Evolutionary conservation across 2,113 vertebrate species (phyloP), one percentile per base, ranked within the genome.

Genomic region (Sclerurus mexicanus): DNA sequence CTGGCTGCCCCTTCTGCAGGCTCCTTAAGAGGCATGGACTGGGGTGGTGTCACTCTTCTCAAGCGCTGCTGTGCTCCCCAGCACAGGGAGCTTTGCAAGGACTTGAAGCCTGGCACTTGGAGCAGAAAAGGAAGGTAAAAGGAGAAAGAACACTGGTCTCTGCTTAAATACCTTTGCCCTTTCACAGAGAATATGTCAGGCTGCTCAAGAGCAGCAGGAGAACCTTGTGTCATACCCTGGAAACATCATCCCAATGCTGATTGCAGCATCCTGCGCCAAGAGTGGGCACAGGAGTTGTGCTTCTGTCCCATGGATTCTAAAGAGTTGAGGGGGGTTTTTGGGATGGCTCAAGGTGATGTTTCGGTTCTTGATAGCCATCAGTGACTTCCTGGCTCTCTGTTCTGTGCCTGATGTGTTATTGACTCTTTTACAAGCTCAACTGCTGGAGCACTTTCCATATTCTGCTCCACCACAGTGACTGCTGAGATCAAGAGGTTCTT

Each of bases 201-300:
- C 56, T 10, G 3, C 60, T 85, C 23, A 14, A 5, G 33, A 30
- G 27, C 17, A 50, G 50, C 1, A 1, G 50, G 27, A 49, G 49
- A 62, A 3, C 27, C 20, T 8, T 59, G 58, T 53, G 19, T 18
- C 16, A 21, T 66, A 33, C 3, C 4, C 23, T 66, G 46, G 68
- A 33, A 49, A 6, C 20, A 19, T n/a, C 1, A 1, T 20, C 46
- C 47, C 15, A 2, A 30, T 10, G n/a, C 49, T 47, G 63, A 7
- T 28, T 0, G 0, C 35, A 24, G 56, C 0, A 10, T 53, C n/a
- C 39, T 49, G 37, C 1, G 2, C 6, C 0, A 3, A 4, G 1
- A 3, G n/a, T 27, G 39, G 28, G 30, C 5, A 1, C 4, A 27
- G 47, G 62, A 33, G 1, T 8, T 49, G n/a, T 49, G 8, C 37